Evolutionary conservation across 2,797 vertebrate species (phyloP), one percentile per base, ranked within the genome.

Genomic region (Cossypha niveicapilla): DNA sequence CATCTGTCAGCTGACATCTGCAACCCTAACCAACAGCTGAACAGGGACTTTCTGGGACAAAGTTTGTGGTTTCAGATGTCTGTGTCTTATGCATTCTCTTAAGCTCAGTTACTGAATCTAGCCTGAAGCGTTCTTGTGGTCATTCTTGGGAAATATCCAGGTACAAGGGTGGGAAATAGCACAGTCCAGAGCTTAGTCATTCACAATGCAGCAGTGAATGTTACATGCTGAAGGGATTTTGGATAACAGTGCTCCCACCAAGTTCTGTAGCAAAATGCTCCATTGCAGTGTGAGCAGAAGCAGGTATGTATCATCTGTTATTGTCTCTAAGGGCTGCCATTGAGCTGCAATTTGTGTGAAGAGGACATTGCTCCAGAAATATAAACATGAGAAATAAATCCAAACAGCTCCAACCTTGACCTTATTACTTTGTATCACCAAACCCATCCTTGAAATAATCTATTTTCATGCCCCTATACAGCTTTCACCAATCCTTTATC

Each of bases 381-480:
- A 90, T 19, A 94, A 94, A 91, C 57, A 51, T 16, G 30, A 89
- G 57, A 89, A 91, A 94, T 86, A 47, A 19, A 8, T 53, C 37
- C 89, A 68, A 35, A 51, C 21, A 65, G 63, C 51, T 58, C 44
- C 39, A 66, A 34, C 51, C 73, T 73, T 70, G 78, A 92, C 5
- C 21, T 78, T 86, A 86, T 62, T 86, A 76, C 27, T 66, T 90
- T 81, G 30, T 74, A 32, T 53, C 81, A 88, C 70, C 81, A 94
- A 94, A 87, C 19, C 56, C 70, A 94, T 67, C 71, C 71, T 78
- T 42, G 79, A 91, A 83, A 54, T 90, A 86, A 93, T 62, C 71
- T 95, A 5, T 93, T 93, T 95, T 42, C 81, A 73, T 88, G 92
- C 77, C n/a, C 21, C 88, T 92, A 73, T 61, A 75, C 68, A 92